A percentile compares a stretch with the other conserved stretches of the same genome.
These are phyloP conservation scores for Pelecanus crispus DNA, from an alignment of 2,113 vertebrate genomes.

Conservation along the genomic window DNA sequence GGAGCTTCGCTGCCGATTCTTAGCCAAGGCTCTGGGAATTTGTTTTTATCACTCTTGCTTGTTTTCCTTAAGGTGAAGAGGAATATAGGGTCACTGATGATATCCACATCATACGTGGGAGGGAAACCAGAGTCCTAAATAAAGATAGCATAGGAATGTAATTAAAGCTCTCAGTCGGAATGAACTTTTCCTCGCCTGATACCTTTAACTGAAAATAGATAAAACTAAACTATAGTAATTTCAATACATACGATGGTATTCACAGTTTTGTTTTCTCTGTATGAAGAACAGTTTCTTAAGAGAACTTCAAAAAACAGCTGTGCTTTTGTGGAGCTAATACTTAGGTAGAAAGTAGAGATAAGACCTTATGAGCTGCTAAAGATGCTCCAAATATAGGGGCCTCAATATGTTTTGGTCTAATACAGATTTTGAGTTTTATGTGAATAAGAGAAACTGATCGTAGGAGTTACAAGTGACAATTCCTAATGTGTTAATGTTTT, in stretches of 20 bases:
- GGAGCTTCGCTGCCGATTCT: rapidly evolving
- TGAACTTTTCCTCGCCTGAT: not conserved
- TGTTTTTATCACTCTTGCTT: not conserved
- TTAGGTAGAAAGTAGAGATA: not conserved
- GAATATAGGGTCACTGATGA: not conserved
- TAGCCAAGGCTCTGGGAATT: rapidly evolving
- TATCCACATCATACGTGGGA: not conserved
- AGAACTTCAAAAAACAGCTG: not conserved
- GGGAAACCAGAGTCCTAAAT: not conserved
- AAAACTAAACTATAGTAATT: not conserved
- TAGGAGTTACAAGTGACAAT: not conserved
- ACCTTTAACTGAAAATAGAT: not conserved
- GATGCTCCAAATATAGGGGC: not conserved
- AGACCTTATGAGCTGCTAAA: not conserved
- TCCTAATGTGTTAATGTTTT: not conserved
- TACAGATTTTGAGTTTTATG: not conserved
- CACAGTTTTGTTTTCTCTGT: not conserved
- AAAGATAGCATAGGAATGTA: not conserved
- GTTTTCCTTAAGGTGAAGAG: not conserved
- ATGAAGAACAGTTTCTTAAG: not conserved
- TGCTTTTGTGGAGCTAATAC: not conserved
- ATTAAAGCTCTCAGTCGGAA: not conserved
- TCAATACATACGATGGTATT: rapidly evolving
- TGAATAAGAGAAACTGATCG: not conserved
- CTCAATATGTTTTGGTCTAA: not conserved